Base-by-base conservation (phyloP, 2,113 vertebrate genomes). In the Indri indri region DNA sequence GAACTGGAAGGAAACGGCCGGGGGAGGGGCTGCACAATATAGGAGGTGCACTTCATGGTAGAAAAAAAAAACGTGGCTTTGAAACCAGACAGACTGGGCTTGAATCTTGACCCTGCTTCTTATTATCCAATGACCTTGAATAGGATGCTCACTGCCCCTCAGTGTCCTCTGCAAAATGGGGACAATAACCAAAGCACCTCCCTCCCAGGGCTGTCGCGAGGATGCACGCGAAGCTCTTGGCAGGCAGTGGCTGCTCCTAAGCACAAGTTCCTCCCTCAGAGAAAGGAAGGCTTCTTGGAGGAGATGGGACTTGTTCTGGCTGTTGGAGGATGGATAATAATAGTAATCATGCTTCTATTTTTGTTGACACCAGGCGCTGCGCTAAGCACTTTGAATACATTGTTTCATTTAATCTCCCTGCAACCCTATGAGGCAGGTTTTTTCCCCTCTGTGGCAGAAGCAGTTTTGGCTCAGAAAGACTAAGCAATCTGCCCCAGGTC, bases 11-110 rank as follows among this genome's bases (percentile, higher is more conserved):
- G 80, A 79, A 65, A 45, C 0, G 57, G 47, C 47, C 4, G 3
- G 61, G 66, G n/a, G 42, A 34, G 20, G 45, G 34, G 3, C 25
- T 30, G 27, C 13, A 12, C 47, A 6, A 1, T 30, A 0, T 7
- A 8, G 0, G 47, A 63, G 34, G 45, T 6, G 0, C 22, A 14
- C 10, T 0, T 2, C 47, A 1, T 8, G 7, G 11, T 8, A 65
- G 37, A 22, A 45, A 76, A 45, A 50, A 76, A 52, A 50, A 37
- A 18, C 23, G 8, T 18, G 71, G 45, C 54, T 96, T 88, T 71
- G 82, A 84, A 83, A 77, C 77, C 66, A 76, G 45, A 61, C 65
- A 27, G 27, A 57, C 61, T 30, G 73, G 50, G 20, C 57, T 20
- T 77, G 73, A 88, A 50, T 32, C 74, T 59, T 73, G 84, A 63